phyloP scores from a whole-genome alignment of 2,113 vertebrate genomes.

The Smithornis capensis region DNA sequence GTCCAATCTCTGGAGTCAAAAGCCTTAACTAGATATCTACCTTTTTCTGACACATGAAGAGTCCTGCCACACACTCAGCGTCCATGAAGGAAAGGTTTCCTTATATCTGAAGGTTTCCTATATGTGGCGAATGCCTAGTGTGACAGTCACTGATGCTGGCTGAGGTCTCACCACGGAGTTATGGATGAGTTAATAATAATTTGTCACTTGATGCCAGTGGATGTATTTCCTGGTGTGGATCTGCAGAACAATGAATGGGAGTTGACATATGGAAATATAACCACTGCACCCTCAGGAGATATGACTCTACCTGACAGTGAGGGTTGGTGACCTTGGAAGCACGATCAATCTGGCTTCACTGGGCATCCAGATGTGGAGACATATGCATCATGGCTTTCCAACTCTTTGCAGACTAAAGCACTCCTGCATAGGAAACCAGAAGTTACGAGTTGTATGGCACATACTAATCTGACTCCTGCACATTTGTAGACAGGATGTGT shows the following conservation, averaged over 20 bases:
- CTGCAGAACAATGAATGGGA: background rate
- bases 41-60: background rate
- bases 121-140: background rate
- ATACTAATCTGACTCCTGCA: background rate
- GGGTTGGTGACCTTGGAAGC: background rate
- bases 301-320: rapidly evolving
- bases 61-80: rapidly evolving
- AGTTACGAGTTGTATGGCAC: background rate
- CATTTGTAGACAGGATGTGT: background rate
- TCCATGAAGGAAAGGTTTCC: background rate
- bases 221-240: background rate
- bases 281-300: too few relatives aligned
- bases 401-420: background rate
- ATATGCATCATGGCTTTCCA: rapidly evolving
- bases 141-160: rapidly evolving
- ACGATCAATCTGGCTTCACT: background rate
- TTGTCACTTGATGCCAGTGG: background rate
- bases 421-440: background rate
- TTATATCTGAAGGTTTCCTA: background rate
- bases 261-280: background rate
- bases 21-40: background rate
- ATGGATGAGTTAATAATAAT: background rate
- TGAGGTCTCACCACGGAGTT: background rate
- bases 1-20: background rate
- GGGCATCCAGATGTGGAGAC: background rate